Evolutionary conservation across 2,888 invertebrate genomes (phyloP), one percentile per base, ranked within the genome.

Genomic region (Thelaira solivaga): DNA sequence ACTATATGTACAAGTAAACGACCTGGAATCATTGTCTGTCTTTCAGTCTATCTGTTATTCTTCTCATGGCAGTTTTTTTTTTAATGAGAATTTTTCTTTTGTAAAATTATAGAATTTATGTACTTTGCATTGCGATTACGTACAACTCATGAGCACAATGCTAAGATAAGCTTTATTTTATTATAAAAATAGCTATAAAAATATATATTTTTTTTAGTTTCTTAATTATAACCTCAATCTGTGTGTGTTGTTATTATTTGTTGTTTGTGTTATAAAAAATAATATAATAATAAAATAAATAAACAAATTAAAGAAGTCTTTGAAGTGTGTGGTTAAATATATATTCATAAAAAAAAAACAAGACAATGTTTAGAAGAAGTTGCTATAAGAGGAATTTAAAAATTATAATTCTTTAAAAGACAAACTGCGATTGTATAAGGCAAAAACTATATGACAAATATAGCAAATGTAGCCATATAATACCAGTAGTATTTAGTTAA

Each of bases 181-280:
- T 59, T 59, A 49, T 53, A 65, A 74, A 78, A 75, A 59, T 55
- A 72, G 57, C 16, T 72, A 57, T 47, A 41, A 20, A 49, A 22
- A 22, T 13, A 7, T 29, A n/a, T n/a, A 13, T 4, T 34, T 4
- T 24, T 45, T 43, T 53, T 51, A n/a, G n/a, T 13, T 64, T 24
- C 39, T 74, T 65, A 69, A 78, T 39, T 49, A 55, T 71, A 78
- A 78, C 74, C 74, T 78, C 69, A 78, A 69, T 78, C 65, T 47
- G 45, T 74, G 6, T 47, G 31, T 22, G 26, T 20, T 11, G 8
- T 51, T 20, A 43, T 55, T 29, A 39, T 31, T 22, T 29, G 34
- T 73, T 16, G 18, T 24, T n/a, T n/a, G n/a, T n/a, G n/a, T 51
- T n/a, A n/a, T n/a, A 57, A 39, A 16, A 39, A 26, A 45, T 53